Evolutionary conservation across 2,797 vertebrate species (phyloP).

Genomic region (Chelonia mydas): DNA sequence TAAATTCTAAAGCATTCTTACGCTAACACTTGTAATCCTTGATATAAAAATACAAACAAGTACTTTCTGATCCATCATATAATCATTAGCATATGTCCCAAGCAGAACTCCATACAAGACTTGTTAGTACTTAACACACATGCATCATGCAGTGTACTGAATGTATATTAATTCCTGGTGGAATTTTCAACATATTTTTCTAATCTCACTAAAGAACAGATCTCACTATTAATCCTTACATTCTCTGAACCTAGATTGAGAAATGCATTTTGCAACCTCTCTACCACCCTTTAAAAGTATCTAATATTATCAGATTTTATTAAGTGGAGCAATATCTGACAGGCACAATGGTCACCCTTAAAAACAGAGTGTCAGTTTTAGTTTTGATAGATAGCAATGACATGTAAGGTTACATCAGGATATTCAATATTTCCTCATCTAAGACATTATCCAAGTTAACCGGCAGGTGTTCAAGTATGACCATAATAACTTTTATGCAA

Average conservation of each 20-base stretch:
- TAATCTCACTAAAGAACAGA: neutral
- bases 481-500: neutral
- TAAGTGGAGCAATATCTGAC: neutral
- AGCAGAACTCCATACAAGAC: neutral
- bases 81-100: neutral
- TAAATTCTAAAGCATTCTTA: neutral
- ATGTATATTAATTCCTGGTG: neutral
- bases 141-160: accelerated
- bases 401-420: neutral
- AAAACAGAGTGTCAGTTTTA: neutral
- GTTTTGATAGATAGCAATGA: neutral
- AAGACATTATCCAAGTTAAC: neutral
- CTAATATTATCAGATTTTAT: neutral
- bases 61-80: neutral
- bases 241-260: neutral
- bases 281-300: neutral
- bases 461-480: neutral
- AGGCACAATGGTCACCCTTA: neutral
- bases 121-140: neutral
- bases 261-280: neutral
- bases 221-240: neutral
- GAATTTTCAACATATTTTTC: neutral
- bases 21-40: neutral
- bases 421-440: neutral
- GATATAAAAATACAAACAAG: neutral